Percentiles rank a stretch among this genome's conserved stretches.
phyloP scores from a whole-genome alignment of 2,888 invertebrate genomes.

The Caradrina kadenii region DNA sequence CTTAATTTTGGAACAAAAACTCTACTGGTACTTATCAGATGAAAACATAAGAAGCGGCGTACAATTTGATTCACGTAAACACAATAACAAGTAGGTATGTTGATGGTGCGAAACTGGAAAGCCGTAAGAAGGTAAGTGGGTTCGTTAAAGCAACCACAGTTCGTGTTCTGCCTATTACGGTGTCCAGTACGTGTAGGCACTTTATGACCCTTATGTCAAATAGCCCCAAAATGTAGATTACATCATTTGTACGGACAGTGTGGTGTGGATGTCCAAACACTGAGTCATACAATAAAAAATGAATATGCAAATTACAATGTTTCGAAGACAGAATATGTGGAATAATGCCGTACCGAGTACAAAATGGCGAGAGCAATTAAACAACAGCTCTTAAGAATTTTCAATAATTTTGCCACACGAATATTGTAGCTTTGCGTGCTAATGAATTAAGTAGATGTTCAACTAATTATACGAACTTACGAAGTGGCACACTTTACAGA shows the following conservation, averaged over 20 bases:
- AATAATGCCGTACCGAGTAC: slow-evolving; percentile 34
- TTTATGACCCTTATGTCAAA: slow-evolving; percentile 77
- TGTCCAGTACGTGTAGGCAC: slow-evolving; percentile 70
- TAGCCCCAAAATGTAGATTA: slow-evolving; percentile 79
- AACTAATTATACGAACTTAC: slow-evolving; percentile 23
- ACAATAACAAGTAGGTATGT: slow-evolving; percentile 54
- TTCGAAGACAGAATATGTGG: slow-evolving; percentile 36
- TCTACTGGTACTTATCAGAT: slow-evolving; percentile 14
- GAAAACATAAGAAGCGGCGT: slow-evolving; percentile 28
- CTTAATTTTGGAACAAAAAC: slow-evolving; percentile 23
- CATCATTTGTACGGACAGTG: slow-evolving; percentile 73
- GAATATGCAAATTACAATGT: slow-evolving; percentile 57
- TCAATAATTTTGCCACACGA: slow-evolving; percentile 31
- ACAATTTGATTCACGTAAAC: slow-evolving; percentile 59
- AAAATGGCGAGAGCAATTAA: slow-evolving; percentile 50
- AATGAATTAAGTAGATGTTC: slow-evolving; percentile 35
- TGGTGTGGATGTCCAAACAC: slow-evolving; percentile 68
- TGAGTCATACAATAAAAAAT: slow-evolving; percentile 72
- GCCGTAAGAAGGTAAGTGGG: slow-evolving; percentile 75
- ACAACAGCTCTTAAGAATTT: slow-evolving; percentile 28
- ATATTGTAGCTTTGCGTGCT: slow-evolving; percentile 27
- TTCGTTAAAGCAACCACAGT: slow-evolving; percentile 74
- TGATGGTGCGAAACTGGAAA: slow-evolving; percentile 75
- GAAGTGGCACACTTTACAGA: slow-evolving; percentile 28
- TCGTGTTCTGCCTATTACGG: slow-evolving; percentile 86